These are phyloP conservation scores for Pseudomyrmex sp. DNA, from an alignment of 1,140 invertebrate genomes.

Conservation along the genomic window DNA sequence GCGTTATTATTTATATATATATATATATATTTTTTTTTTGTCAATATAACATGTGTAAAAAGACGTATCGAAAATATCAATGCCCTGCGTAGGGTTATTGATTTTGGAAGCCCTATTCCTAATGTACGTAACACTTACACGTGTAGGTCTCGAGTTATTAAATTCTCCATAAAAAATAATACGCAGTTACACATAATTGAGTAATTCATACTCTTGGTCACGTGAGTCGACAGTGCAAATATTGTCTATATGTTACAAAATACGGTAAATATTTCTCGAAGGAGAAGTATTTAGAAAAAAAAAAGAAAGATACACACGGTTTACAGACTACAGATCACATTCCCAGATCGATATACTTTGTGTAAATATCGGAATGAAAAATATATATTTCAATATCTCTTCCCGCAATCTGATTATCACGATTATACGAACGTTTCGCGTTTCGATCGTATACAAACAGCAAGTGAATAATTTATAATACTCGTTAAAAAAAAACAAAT, in stretches of 20 bases:
- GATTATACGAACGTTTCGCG: background rate
- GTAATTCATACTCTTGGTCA: constrained; percentile 25
- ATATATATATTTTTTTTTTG: constrained; percentile 13
- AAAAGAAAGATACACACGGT: background rate
- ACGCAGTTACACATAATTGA: background rate
- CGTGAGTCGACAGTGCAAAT: background rate
- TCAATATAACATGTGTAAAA: constrained; percentile 55
- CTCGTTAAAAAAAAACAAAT: background rate
- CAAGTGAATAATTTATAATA: background rate
- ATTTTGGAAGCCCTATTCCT: constrained; percentile 68
- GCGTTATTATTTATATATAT: background rate
- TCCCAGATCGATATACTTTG: constrained; percentile 10
- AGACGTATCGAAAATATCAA: constrained; percentile 70
- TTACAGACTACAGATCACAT: constrained; percentile 11
- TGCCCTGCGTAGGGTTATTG: constrained; percentile 9
- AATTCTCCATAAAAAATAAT: constrained; percentile 21
- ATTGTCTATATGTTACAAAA: constrained; percentile 39
- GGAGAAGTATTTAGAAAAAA: background rate
- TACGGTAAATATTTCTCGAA: background rate
- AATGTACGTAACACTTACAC: background rate
- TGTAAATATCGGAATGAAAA: background rate
- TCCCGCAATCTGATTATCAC: background rate
- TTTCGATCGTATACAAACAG: background rate
- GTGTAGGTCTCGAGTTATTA: background rate
- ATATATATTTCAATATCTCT: background rate